These are phyloP conservation scores for Drosophila pandora DNA, from an alignment of 1,140 invertebrate species.

Conservation along the genomic window DNA sequence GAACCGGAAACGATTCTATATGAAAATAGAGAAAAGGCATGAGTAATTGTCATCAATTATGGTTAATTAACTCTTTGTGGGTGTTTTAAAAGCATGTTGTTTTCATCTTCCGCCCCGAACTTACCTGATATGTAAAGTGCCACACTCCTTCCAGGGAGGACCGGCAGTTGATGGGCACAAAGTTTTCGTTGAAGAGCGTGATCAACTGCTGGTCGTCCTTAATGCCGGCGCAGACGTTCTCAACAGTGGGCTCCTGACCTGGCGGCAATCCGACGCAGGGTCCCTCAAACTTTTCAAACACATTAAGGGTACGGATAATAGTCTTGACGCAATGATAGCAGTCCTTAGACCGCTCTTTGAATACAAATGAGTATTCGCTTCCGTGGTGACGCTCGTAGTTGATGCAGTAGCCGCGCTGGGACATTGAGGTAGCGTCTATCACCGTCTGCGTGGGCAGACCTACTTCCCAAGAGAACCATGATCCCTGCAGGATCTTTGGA, in stretches of 20 bases:
- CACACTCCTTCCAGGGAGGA: slow-evolving; percentile 97
- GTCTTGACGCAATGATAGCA: slow-evolving; percentile 95
- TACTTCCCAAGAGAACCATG: slow-evolving; percentile 96
- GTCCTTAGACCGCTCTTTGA: slow-evolving; percentile 86
- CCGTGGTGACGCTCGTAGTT: slow-evolving; percentile 89
- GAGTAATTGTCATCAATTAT: slow-evolving; percentile 16
- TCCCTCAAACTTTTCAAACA: slow-evolving; percentile 93
- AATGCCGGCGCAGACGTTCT: slow-evolving; percentile 90
- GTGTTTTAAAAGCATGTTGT: background rate
- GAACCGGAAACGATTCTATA: slow-evolving; percentile 92
- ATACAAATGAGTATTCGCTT: slow-evolving; percentile 94
- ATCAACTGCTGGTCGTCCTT: slow-evolving; percentile 91
- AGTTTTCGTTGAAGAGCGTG: slow-evolving; percentile 95
- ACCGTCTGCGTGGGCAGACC: slow-evolving; percentile 92
- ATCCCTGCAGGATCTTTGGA: slow-evolving; percentile 90
- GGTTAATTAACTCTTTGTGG: background rate
- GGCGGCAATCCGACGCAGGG: slow-evolving; percentile 89
- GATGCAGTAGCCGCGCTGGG: slow-evolving; percentile 89
- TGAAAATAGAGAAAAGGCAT: background rate
- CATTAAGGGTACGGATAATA: slow-evolving; percentile 93
- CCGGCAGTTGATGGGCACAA: slow-evolving; percentile 95
- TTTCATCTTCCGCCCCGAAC: background rate
- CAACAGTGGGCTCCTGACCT: slow-evolving; percentile 88
- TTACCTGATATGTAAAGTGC: slow-evolving; percentile 96
- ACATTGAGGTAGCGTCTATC: slow-evolving; percentile 91